Evolutionary conservation across 2,888 invertebrate genomes (phyloP), one percentile per base, ranked within the genome.

Genomic region (Synanthedon myopaeformis): DNA sequence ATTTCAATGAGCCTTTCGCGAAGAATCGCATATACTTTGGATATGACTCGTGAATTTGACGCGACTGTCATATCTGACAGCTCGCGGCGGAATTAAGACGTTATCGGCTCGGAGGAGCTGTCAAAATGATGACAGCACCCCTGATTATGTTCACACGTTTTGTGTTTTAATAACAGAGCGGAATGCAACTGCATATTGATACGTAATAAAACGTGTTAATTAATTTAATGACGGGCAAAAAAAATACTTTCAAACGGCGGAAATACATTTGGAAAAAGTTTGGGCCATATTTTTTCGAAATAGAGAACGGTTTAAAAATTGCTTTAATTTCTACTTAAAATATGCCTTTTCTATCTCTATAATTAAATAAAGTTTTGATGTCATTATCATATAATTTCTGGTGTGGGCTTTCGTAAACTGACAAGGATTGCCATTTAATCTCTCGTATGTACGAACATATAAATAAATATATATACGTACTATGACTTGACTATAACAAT

Each of bases 91-190:
- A 74, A 80, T 79, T 73, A 76, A 82, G 79, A 83, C 67, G 74
- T 76, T 67, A 61, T 67, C 62, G 63, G 59, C 63, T 61, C 55
- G 58, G 67, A 68, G 52, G 68, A 67, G 67, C 77, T 71, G 81
- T 78, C 79, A 66, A 70, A 59, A 59, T 65, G 66, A 71, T 55
- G 66, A 77, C 75, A 69, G 71, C 71, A 76, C 81, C 80, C 59
- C 56, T 76, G 72, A 85, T 86, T 86, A 83, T 55, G 63, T 82
- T 81, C 70, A 76, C 85, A 74, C 82, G 62, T 79, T 74, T 67
- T 58, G 67, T 66, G 64, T 71, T 75, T 77, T 86, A 86, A 85
- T 86, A 77, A 85, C 68, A 82, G 59, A 69, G 63, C 76, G 72
- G 58, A 54, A 52, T 56, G 52, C 56, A 56, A 58, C 55, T 58